Conservation (phyloP, 2,113 vertebrate species). For the Ameiurus melas region DNA sequence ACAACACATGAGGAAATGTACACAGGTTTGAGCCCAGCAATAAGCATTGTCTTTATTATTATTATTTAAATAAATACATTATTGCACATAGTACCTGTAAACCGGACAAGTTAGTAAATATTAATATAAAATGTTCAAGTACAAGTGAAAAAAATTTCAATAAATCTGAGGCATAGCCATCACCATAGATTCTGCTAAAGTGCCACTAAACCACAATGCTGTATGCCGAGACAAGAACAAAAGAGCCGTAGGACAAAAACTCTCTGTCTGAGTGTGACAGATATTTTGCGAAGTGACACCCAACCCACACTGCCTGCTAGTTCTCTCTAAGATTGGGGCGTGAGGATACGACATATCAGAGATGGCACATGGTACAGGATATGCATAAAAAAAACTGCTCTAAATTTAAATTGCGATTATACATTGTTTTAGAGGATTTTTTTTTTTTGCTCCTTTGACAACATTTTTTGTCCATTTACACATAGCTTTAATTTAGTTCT, state of each 20-base stretch:
- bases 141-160: neutral
- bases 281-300: neutral
- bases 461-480: too few relatives aligned
- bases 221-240: conserved; percentile 5
- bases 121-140: too few relatives aligned
- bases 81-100: too few relatives aligned
- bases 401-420: neutral
- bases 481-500: neutral
- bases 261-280: neutral
- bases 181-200: neutral
- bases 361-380: neutral
- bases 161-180: neutral
- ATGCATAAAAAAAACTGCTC: neutral
- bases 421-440: neutral
- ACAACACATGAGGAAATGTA: neutral
- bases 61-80: too few relatives aligned
- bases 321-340: neutral
- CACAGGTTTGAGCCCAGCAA: neutral
- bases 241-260: neutral
- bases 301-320: neutral
- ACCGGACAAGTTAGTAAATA: too few relatives aligned
- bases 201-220: neutral
- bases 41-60: neutral
- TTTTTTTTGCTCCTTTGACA: neutral
- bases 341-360: neutral